These are phyloP conservation scores for Drosophila basisetae DNA, from an alignment of 2,888 invertebrate genomes.

Conservation along the genomic window DNA sequence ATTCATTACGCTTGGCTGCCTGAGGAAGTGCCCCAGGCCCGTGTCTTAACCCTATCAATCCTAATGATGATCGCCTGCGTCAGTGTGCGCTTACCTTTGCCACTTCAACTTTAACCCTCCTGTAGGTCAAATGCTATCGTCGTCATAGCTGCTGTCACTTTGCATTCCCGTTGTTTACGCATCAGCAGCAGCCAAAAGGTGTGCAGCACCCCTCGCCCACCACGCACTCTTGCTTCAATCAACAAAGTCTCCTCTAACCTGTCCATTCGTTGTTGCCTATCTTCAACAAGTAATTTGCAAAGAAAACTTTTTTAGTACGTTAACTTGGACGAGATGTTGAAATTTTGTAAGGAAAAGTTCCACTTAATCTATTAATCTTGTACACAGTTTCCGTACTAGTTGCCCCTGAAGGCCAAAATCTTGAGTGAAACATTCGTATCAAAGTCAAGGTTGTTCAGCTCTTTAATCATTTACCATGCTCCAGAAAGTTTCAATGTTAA, in stretches of 20 bases:
- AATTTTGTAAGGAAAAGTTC: constrained; percentile 10
- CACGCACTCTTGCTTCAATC: background rate
- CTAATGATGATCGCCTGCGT: constrained; percentile 23
- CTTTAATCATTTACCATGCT: constrained; percentile 1
- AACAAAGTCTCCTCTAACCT: constrained; percentile 19
- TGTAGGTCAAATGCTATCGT: constrained; percentile 50
- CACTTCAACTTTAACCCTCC: constrained; percentile 34
- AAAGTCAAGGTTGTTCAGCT: constrained; percentile 30
- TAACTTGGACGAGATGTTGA: constrained; percentile 11
- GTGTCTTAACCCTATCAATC: constrained; percentile 15
- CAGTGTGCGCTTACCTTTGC: constrained; percentile 24
- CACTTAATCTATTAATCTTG: constrained; percentile 46
- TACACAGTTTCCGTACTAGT: constrained; percentile 32
- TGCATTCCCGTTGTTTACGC: constrained; percentile 73
- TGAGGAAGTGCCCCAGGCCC: constrained; percentile 15
- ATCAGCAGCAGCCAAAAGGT: constrained; percentile 57
- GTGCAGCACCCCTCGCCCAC: constrained; percentile 17
- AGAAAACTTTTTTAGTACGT: constrained; percentile 9
- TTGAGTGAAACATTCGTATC: constrained; percentile 2
- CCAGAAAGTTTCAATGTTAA: background rate
- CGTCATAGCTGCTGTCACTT: constrained; percentile 71
- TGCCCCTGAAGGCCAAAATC: background rate
- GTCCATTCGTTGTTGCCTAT: constrained; percentile 19
- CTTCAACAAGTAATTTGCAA: constrained; percentile 42
- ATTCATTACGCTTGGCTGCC: constrained; percentile 58